Base-by-base conservation (phyloP, 2,888 invertebrate species). In the Stratiomys singularior region DNA sequence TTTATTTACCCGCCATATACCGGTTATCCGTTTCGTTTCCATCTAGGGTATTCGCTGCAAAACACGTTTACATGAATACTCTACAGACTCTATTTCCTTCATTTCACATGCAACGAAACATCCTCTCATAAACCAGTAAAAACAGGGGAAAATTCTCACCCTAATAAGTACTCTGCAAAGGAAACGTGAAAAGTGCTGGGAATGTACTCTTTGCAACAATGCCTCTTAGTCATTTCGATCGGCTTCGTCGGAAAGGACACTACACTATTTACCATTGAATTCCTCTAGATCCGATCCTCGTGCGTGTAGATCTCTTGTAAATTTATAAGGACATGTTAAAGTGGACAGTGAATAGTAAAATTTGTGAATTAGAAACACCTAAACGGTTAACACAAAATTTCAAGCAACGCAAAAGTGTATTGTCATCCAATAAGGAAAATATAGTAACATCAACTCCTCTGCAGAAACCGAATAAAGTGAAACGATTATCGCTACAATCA, bases 311-410 rank as follows among this genome's bases (percentile, higher is more conserved):
- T 5, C 37, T 9, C 37, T 9, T 37, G 5, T 37, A 37, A 37
- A 37, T 37, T 37, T 37, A 37, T 9, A 3, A 37, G 9, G 37
- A 37, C 9, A 86, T 86, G 86, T 83, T 86, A 64, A 86, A 86
- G 84, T 86, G 86, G 86, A 84, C 86, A 13, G 82, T 84, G n/a
- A 82, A 84, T 27, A 84, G 85, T 67, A 83, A 83, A 78, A 63
- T 82, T 64, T 52, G 82, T 72, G 82, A 83, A 78, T 82, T 83
- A 71, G 78, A 82, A 37, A 76, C 82, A 23, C 78, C 60, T 2
- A 74, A 74, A 74, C 58, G 74, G 27, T 3, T 23, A 5, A 18
- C 74, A 44, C 47, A 28, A 28, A 25, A 25, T 25, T 15, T 47
- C 7, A 72, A 72, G 18, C 52, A 60, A 15, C 74, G 74, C 4